Conservation (phyloP, 2,888 invertebrate genomes). For the Temnothorax unifasciatus region DNA sequence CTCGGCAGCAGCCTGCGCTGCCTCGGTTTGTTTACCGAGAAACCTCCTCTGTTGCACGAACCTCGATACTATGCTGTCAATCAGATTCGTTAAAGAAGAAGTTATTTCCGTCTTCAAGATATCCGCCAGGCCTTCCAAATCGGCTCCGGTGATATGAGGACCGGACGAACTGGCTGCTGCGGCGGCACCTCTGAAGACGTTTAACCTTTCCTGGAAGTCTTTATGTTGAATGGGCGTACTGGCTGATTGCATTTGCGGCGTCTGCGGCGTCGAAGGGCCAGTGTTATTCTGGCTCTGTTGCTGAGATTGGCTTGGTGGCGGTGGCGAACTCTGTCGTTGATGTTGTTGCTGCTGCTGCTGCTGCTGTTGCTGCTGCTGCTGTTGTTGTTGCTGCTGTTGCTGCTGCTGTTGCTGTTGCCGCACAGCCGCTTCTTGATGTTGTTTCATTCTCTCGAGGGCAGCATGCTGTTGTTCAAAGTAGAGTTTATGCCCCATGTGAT, state of each 20-base stretch:
- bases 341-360: slow-evolving; percentile 75
- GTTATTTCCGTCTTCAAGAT: slow-evolving; percentile 96
- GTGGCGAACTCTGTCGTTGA: slow-evolving; percentile 85
- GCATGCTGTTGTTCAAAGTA: slow-evolving; percentile 88
- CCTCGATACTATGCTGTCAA: slow-evolving; percentile 95
- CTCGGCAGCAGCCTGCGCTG: slow-evolving; percentile 93
- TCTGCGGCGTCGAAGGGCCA: slow-evolving; percentile 83
- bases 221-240: slow-evolving; percentile 88
- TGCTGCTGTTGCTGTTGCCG: slow-evolving; percentile 87
- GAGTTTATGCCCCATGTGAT: slow-evolving; percentile 87
- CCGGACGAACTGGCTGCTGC: slow-evolving; percentile 88
- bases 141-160: slow-evolving; percentile 90
- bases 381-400: slow-evolving; percentile 86
- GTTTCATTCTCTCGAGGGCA: slow-evolving; percentile 87
- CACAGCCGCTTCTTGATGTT: slow-evolving; percentile 87
- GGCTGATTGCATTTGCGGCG: slow-evolving; percentile 84
- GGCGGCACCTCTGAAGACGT: slow-evolving; percentile 91
- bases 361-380: slow-evolving; percentile 88
- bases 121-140: slow-evolving; percentile 96
- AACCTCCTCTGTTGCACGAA: slow-evolving; percentile 94
- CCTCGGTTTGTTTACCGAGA: slow-evolving; percentile 92
- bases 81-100: slow-evolving; percentile 93
- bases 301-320: slow-evolving; percentile 83
- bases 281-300: slow-evolving; percentile 83
- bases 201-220: slow-evolving; percentile 92